These are phyloP conservation scores for Lamproptera curius DNA, from an alignment of 2,888 invertebrate genomes.

Conservation along the genomic window DNA sequence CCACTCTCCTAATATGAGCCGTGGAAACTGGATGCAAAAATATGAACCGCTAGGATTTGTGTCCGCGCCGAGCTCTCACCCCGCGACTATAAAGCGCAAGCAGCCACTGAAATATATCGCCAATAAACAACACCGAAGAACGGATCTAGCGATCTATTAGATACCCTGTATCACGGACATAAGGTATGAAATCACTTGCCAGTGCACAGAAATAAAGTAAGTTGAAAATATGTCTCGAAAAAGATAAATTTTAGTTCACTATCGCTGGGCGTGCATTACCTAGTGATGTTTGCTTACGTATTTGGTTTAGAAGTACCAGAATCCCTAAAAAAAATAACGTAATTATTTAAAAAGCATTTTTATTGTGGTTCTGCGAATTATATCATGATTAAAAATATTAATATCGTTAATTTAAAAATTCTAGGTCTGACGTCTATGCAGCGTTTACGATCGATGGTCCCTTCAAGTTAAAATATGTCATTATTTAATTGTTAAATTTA, in stretches of 20 bases:
- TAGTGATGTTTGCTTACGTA: slow-evolving; percentile 5
- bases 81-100: slow-evolving; percentile 43
- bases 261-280: slow-evolving; percentile 42
- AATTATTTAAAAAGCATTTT: too few relatives aligned
- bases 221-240: slow-evolving; percentile 46
- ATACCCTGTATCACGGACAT: slow-evolving; percentile 26
- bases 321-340: too few relatives aligned
- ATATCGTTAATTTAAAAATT: too few relatives aligned
- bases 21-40: slow-evolving; percentile 36
- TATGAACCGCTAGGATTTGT: slow-evolving; percentile 55
- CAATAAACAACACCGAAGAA: slow-evolving; percentile 48
- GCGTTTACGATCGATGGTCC: too few relatives aligned
- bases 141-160: slow-evolving; percentile 6
- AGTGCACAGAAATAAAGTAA: slow-evolving; percentile 41
- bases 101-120: slow-evolving; percentile 50
- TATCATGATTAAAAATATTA: too few relatives aligned
- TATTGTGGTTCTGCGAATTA: too few relatives aligned
- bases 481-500: too few relatives aligned
- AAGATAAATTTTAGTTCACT: slow-evolving; percentile 48
- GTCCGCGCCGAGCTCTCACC: slow-evolving; percentile 32
- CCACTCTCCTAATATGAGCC: slow-evolving; percentile 6
- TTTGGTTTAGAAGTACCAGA: background rate
- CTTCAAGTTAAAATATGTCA: too few relatives aligned
- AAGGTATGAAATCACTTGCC: slow-evolving; percentile 31
- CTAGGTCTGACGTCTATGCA: too few relatives aligned